Evolutionary conservation across 2,888 invertebrate genomes (phyloP).

Genomic region (Thymelicus acteon): DNA sequence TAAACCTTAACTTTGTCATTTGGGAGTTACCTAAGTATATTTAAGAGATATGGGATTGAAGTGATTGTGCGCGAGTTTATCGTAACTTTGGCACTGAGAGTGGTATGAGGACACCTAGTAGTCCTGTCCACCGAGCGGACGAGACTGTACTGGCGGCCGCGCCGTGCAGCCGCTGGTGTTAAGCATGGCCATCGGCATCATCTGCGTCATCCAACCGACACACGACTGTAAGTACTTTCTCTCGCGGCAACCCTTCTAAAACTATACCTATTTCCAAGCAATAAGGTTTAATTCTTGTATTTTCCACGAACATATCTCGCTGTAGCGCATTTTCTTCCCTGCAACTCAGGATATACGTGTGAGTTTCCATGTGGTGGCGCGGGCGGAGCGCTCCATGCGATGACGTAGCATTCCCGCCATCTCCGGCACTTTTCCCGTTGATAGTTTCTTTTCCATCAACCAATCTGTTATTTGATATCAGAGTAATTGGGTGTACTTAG

Average conservation of each 20-base stretch:
- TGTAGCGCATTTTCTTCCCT: slow-evolving; percentile 59
- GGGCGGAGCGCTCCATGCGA: slow-evolving; percentile 45
- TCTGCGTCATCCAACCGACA: slow-evolving; percentile 78
- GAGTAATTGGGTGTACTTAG: background rate
- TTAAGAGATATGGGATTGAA: slow-evolving; percentile 43
- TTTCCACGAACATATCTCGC: slow-evolving; percentile 15
- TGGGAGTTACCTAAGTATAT: slow-evolving; percentile 46
- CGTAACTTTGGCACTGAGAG: slow-evolving; percentile 43
- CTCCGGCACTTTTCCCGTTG: slow-evolving; percentile 75
- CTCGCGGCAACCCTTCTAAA: slow-evolving; percentile 59
- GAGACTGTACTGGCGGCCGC: slow-evolving; percentile 64
- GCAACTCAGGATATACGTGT: slow-evolving; percentile 51
- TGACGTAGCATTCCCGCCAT: slow-evolving; percentile 70
- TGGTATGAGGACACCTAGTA: slow-evolving; percentile 43
- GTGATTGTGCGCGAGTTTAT: slow-evolving; percentile 47
- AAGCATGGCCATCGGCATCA: slow-evolving; percentile 60
- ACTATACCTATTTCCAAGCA: slow-evolving; percentile 55
- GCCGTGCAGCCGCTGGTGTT: slow-evolving; percentile 53
- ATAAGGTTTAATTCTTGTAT: slow-evolving; percentile 58
- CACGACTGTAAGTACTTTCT: slow-evolving; percentile 83
- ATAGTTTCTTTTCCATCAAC: slow-evolving; percentile 66
- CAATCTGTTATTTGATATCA: slow-evolving; percentile 66
- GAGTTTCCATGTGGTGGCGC: slow-evolving; percentile 49
- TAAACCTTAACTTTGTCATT: slow-evolving; percentile 58
- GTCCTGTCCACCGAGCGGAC: slow-evolving; percentile 65